Evolutionary conservation across 1,140 invertebrate species (phyloP).

Genomic region (Apis dorsata): DNA sequence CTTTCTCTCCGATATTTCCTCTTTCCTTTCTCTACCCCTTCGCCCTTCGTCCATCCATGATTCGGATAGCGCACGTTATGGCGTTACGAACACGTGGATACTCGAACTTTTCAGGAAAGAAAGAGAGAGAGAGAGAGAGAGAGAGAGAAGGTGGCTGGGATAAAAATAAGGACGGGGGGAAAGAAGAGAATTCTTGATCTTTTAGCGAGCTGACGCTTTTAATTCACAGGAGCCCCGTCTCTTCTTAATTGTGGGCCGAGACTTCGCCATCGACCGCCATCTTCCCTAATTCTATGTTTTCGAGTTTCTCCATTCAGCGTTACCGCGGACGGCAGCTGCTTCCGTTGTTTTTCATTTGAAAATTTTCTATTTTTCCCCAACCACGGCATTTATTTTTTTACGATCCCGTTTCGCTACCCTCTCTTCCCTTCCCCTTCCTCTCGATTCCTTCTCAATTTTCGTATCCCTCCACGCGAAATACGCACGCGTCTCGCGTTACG

Average conservation of each 20-base stretch:
- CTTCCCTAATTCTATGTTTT: conserved; percentile 53
- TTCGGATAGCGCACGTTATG: conserved; percentile 7
- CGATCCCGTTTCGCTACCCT: not conserved
- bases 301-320: conserved; percentile 11
- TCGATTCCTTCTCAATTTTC: not conserved
- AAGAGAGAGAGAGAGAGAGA: not conserved
- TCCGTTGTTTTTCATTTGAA: conserved; percentile 22
- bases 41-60: conserved; percentile 5
- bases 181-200: conserved; percentile 74
- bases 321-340: conserved; percentile 18
- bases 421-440: not conserved
- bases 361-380: conserved; percentile 26
- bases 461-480: not conserved
- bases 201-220: conserved; percentile 74
- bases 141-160: not conserved
- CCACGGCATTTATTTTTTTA: conserved; percentile 4
- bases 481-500: not conserved
- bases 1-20: not conserved
- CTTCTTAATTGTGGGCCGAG: conserved; percentile 67
- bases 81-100: not conserved
- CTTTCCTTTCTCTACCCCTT: not conserved
- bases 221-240: conserved; percentile 69
- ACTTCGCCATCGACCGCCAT: conserved; percentile 14
- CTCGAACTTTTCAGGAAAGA: not conserved
- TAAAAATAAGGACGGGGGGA: conserved; percentile 41